Evolutionary conservation across 2,888 invertebrate genomes (phyloP).

Genomic region (Patella depressa): DNA sequence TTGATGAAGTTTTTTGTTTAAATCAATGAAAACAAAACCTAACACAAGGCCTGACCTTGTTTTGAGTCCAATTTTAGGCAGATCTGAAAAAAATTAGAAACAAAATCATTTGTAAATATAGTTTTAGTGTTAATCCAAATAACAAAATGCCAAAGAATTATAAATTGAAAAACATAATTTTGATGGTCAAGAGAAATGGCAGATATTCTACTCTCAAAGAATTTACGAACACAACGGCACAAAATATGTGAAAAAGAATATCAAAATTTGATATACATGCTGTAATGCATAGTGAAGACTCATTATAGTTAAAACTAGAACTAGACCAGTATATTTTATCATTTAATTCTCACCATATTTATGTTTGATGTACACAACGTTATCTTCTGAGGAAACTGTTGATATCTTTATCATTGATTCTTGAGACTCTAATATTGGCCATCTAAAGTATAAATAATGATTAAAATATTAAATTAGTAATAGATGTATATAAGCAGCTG

Average conservation of each 20-base stretch:
- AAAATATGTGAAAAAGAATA: too few relatives aligned
- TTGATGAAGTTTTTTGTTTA: conserved; percentile 34
- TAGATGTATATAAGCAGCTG: too few relatives aligned
- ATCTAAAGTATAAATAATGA: conserved; percentile 32
- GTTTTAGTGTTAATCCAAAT: too few relatives aligned
- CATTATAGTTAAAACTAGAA: neutral
- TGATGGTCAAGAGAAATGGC: too few relatives aligned
- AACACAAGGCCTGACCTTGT: conserved; percentile 44
- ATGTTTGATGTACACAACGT: conserved; percentile 33
- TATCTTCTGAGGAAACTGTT: conserved; percentile 39
- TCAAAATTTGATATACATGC: too few relatives aligned
- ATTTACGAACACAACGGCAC: too few relatives aligned
- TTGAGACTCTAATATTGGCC: conserved; percentile 40
- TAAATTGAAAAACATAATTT: neutral
- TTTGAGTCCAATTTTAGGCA: conserved; percentile 57
- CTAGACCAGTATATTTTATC: neutral
- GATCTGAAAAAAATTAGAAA: conserved; percentile 41
- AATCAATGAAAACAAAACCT: conserved; percentile 56
- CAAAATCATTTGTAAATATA: neutral
- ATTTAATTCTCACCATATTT: conserved; percentile 33
- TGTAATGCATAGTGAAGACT: too few relatives aligned
- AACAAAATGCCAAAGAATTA: neutral
- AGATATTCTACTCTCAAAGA: too few relatives aligned
- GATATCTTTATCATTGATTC: conserved; percentile 33
- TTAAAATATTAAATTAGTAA: too few relatives aligned